Conservation (phyloP, 2,797 vertebrate species). For the Enteromius radiatus region DNA sequence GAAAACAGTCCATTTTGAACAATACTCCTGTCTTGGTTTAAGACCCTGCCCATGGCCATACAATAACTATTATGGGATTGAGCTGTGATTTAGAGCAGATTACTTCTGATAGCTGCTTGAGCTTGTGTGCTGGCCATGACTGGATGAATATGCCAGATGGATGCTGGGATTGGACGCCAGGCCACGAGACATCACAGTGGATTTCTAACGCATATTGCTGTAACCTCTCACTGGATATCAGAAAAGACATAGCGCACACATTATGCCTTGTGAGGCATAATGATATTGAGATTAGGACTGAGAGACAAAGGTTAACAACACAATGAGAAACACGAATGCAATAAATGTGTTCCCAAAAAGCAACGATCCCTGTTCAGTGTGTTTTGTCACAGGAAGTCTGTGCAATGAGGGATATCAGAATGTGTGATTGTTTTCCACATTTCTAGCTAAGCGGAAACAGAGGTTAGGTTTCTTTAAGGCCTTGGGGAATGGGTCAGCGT, state of each 20-base stretch:
- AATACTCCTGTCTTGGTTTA: constrained; percentile 58
- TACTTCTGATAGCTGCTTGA: constrained; percentile 72
- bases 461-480: constrained; percentile 27
- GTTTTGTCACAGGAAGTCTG: not conserved
- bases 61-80: constrained; percentile 75
- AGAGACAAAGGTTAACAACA: not conserved
- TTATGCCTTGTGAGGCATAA: not conserved
- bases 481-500: constrained; percentile 46
- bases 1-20: not conserved
- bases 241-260: not conserved
- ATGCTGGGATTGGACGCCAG: constrained; percentile 60
- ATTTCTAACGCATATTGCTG: constrained; percentile 49
- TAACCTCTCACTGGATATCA: not conserved
- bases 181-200: constrained; percentile 55
- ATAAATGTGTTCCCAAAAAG: constrained; percentile 11
- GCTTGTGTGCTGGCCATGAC: constrained; percentile 67
- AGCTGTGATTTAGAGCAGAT: constrained; percentile 74
- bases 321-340: not conserved
- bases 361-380: not conserved
- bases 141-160: constrained; percentile 75
- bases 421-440: constrained; percentile 24
- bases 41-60: constrained; percentile 62
- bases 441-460: not conserved
- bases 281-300: not conserved
- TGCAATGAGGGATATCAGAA: too few species aligned